Evolutionary conservation across 2,888 invertebrate genomes (phyloP).

Genomic region (Lepidocyrtoides sp.): DNA sequence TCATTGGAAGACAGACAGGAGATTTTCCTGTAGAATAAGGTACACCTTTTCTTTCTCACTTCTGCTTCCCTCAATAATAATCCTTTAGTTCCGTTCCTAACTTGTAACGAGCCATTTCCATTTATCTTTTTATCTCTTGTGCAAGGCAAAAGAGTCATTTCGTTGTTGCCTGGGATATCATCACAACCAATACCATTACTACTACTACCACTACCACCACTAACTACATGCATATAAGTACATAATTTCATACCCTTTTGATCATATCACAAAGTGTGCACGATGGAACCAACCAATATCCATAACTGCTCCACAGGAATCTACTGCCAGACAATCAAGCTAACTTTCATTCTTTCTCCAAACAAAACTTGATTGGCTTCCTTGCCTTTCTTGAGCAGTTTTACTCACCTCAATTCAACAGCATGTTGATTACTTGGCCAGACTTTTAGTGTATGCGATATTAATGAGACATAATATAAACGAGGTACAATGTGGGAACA

Average conservation of each 20-base stretch:
- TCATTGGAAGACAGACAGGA: not conserved
- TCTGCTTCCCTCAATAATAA: too few relatives aligned
- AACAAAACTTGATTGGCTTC: slow-evolving; percentile 74
- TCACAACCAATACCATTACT: not conserved
- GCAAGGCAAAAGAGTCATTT: slow-evolving; percentile 6
- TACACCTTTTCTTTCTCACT: not conserved
- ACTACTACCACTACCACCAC: not conserved
- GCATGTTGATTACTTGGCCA: slow-evolving; percentile 6
- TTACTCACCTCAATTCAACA: slow-evolving; percentile 39
- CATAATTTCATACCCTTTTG: not conserved
- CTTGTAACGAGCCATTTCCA: slow-evolving; percentile 56
- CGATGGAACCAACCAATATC: not conserved
- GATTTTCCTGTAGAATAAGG: not conserved
- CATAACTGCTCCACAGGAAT: slow-evolving; percentile 1
- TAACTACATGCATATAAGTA: not conserved
- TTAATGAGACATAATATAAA: too few relatives aligned
- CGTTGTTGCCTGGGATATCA: not conserved
- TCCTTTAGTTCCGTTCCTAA: slow-evolving; percentile 36
- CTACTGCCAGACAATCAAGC: slow-evolving; percentile 61
- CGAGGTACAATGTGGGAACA: too few relatives aligned
- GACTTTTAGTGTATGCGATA: too few relatives aligned
- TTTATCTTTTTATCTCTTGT: slow-evolving; percentile 62
- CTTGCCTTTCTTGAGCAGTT: slow-evolving; percentile 38
- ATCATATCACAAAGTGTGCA: not conserved
- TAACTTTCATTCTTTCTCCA: slow-evolving; percentile 54